A percentile compares a stretch with the other conserved stretches of the same genome.
Evolutionary conservation across 2,113 vertebrate genomes (phyloP).

Genomic region (Plectropomus leopardus): DNA sequence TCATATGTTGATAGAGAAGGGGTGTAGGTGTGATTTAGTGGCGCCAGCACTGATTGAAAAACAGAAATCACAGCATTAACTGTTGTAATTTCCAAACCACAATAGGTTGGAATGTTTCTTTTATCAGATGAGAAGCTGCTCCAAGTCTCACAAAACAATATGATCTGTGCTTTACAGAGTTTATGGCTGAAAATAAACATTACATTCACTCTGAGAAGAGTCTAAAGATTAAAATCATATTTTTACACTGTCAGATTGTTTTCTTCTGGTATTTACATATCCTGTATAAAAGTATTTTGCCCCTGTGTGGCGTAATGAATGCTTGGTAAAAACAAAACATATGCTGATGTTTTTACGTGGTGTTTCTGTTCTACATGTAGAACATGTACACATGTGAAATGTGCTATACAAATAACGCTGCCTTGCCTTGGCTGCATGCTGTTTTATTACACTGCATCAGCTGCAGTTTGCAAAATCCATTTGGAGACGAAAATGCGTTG

Average conservation of each 20-base stretch:
- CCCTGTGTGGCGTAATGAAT: background rate
- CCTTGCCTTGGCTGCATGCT: no score
- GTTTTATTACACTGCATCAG: background rate
- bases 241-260: slow-evolving; percentile 6
- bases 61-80: slow-evolving; percentile 35
- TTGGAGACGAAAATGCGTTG: background rate
- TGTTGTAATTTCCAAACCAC: slow-evolving; percentile 44
- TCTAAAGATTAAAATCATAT: slow-evolving; percentile 16
- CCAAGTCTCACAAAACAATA: slow-evolving; percentile 27
- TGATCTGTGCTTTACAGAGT: slow-evolving; percentile 7
- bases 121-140: slow-evolving; percentile 15
- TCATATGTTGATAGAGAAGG: slow-evolving; percentile 37
- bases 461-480: background rate
- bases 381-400: no score
- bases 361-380: background rate
- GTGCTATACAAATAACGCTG: no score
- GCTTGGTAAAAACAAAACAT: background rate
- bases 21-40: slow-evolving; percentile 24
- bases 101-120: slow-evolving; percentile 43
- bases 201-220: background rate
- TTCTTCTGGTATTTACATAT: slow-evolving; percentile 6
- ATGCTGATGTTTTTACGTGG: background rate
- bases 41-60: slow-evolving; percentile 31
- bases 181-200: background rate
- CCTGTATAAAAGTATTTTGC: background rate